A percentile compares a stretch with the other conserved stretches of the same genome.
phyloP scores from a whole-genome alignment of 2,113 vertebrate genomes.

The Micronycteris hirsuta region DNA sequence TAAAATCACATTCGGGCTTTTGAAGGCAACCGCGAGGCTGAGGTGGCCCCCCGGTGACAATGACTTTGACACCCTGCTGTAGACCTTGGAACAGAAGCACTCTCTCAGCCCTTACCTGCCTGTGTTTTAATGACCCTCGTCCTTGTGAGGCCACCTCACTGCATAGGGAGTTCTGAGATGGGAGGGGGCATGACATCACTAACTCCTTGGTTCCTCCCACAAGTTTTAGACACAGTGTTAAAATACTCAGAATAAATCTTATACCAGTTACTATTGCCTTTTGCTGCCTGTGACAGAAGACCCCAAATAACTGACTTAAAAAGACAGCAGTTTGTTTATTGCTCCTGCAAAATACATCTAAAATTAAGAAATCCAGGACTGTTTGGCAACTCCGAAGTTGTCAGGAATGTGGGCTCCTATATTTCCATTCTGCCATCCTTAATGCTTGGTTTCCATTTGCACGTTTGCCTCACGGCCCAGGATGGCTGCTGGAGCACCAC shows the following conservation, averaged over 20 bases:
- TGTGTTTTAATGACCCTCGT: fast-evolving
- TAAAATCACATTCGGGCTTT: too few relatives aligned
- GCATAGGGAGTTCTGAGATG: neutral
- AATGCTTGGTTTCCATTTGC: neutral
- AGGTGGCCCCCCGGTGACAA: too few relatives aligned
- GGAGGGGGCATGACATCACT: neutral
- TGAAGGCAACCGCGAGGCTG: too few relatives aligned
- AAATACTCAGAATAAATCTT: neutral
- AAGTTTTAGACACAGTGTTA: neutral
- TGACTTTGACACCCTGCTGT: too few relatives aligned
- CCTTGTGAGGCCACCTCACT: neutral
- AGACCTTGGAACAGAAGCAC: too few relatives aligned
- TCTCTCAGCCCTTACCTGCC: neutral
- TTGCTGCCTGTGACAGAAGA: neutral
- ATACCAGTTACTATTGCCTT: neutral
- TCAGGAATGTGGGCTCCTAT: neutral
- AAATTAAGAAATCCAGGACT: neutral
- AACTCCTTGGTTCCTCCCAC: neutral
- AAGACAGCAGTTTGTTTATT: slow-evolving; percentile 8
- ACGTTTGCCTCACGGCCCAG: neutral
- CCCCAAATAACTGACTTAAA: slow-evolving; percentile 2
- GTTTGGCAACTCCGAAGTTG: neutral
- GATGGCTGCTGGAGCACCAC: neutral
- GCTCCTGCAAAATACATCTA: neutral
- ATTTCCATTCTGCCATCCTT: neutral